Evolutionary conservation across 2,797 vertebrate species (phyloP).

Genomic region (Pipistrellus nathusii): DNA sequence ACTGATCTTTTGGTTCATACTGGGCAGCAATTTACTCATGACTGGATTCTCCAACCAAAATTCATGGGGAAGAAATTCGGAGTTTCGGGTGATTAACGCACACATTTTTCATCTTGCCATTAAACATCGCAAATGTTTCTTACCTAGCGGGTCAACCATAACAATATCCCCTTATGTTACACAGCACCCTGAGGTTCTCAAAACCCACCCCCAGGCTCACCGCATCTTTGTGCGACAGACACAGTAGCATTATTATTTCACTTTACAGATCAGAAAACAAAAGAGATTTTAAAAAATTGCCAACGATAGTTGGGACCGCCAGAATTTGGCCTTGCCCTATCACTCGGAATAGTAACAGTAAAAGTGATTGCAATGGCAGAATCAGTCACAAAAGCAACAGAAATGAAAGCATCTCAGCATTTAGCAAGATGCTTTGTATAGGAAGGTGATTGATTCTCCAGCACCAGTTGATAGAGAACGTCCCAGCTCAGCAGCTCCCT

Average conservation of each 20-base stretch:
- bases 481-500: not conserved
- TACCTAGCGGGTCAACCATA: not conserved
- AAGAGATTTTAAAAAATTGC: not conserved
- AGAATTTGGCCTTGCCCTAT: not conserved
- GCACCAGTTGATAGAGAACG: accelerated
- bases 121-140: not conserved
- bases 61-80: not conserved
- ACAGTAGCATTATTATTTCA: not conserved
- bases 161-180: not conserved
- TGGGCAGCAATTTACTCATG: slow-evolving; percentile 32
- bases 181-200: not conserved
- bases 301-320: not conserved
- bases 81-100: not conserved
- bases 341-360: not conserved
- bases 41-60: slow-evolving; percentile 47
- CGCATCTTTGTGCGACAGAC: not conserved
- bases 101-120: not conserved
- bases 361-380: not conserved
- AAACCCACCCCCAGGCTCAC: not conserved
- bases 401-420: not conserved
- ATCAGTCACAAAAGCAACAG: not conserved
- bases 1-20: slow-evolving; percentile 6
- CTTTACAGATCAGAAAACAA: not conserved
- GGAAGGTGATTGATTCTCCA: not conserved
- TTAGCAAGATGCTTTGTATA: not conserved